phyloP scores from a whole-genome alignment of 2,888 invertebrate species.

The Acronicta leporina region DNA sequence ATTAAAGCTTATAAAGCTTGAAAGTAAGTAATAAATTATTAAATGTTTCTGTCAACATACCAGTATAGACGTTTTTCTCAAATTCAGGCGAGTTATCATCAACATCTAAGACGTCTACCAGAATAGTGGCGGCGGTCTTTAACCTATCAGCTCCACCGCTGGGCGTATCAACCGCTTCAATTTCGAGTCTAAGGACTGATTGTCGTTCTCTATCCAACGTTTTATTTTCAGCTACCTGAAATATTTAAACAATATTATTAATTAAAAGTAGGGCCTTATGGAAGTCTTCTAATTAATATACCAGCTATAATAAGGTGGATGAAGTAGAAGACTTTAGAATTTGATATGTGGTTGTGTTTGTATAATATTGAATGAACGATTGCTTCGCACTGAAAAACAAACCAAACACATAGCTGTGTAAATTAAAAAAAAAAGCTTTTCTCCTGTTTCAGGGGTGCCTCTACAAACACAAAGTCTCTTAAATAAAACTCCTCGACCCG shows the following conservation, averaged over 20 bases:
- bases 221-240: conserved; percentile 90
- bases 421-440: no score
- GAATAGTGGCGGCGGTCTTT: conserved; percentile 90
- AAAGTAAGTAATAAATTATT: no score
- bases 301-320: no score
- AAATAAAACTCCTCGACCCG: no score
- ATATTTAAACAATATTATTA: background rate
- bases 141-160: conserved; percentile 91
- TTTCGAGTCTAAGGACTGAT: conserved; percentile 91
- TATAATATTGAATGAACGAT: background rate
- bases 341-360: no score
- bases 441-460: no score
- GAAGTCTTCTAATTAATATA: no score
- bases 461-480: no score
- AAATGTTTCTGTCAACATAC: conserved; percentile 57
- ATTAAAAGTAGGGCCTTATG: no score
- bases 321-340: no score
- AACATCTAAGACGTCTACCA: conserved; percentile 92
- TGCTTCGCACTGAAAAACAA: background rate
- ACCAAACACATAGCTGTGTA: no score
- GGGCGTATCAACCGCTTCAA: conserved; percentile 93
- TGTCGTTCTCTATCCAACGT: conserved; percentile 93
- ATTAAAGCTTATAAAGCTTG: no score
- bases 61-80: conserved; percentile 89
- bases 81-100: conserved; percentile 94